Conservation (phyloP, 2,797 vertebrate species). For the Lagocephalus sceleratus region DNA sequence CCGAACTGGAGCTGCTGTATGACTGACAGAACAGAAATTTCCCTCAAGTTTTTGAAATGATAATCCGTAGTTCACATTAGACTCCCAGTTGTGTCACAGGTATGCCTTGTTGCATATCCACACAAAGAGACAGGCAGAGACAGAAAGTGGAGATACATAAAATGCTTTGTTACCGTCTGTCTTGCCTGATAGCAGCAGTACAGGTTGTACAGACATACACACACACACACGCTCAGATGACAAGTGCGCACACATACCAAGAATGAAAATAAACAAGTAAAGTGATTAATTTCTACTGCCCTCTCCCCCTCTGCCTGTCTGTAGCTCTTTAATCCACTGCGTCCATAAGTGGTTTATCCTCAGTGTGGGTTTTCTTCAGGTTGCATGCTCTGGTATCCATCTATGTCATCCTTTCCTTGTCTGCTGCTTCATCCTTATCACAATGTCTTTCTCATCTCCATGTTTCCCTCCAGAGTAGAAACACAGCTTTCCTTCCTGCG, state of each 20-base stretch:
- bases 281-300: constrained; percentile 65
- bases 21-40: constrained; percentile 1
- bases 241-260: constrained; percentile 52
- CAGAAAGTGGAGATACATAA: constrained; percentile 36
- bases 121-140: constrained; percentile 41
- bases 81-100: constrained; percentile 15
- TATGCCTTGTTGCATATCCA: constrained; percentile 18
- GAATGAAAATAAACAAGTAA: constrained; percentile 68
- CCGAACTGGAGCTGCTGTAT: constrained; percentile 20
- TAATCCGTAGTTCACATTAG: constrained; percentile 32
- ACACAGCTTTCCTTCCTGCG: constrained; percentile 60
- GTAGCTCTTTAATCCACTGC: constrained; percentile 72
- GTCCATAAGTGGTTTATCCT: constrained; percentile 76
- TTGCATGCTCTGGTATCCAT: constrained; percentile 64
- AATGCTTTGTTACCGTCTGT: constrained; percentile 44
- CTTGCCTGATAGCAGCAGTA: constrained; percentile 75
- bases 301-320: constrained; percentile 43
- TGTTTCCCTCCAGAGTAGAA: constrained; percentile 65
- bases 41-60: no score
- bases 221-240: constrained; percentile 51
- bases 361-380: constrained; percentile 62
- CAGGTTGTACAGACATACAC: constrained; percentile 65
- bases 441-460: constrained; percentile 62
- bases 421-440: constrained; percentile 51
- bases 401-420: constrained; percentile 52